phyloP scores from a whole-genome alignment of 2,888 invertebrate species.

The Tipula unca region DNA sequence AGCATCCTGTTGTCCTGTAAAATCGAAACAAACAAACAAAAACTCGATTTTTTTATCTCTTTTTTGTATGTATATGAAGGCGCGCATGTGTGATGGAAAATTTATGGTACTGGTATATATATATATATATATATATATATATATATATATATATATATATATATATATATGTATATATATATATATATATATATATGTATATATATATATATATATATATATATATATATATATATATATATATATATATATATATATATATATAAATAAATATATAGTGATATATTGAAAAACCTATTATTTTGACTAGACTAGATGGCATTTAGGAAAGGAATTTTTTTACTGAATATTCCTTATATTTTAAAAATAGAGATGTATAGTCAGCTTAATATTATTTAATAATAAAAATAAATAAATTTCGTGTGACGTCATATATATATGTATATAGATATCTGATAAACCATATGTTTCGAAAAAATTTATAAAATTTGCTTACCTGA shows the following conservation, averaged over 20 bases:
- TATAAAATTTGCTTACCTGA: slow-evolving; percentile 21
- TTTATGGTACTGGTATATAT: not conserved
- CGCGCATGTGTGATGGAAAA: not conserved
- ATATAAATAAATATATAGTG: not conserved
- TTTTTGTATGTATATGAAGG: not conserved
- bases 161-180: not conserved
- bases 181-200: no score
- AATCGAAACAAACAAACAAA: slow-evolving; percentile 19
- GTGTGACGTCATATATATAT: not conserved
- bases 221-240: not conserved
- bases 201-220: no score
- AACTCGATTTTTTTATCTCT: not conserved
- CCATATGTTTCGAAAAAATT: not conserved
- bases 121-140: not conserved
- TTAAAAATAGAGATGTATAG: not conserved
- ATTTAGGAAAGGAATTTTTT: not conserved
- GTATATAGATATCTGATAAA: not conserved
- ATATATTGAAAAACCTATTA: slow-evolving; percentile 14
- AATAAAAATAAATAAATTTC: not conserved
- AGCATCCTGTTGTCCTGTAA: slow-evolving; percentile 62
- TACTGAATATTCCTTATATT: not conserved
- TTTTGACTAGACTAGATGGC: slow-evolving; percentile 14
- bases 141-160: not conserved
- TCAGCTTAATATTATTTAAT: not conserved
- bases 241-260: no score